Conservation (phyloP, 2,888 invertebrate genomes). For the Blera fallax region DNA sequence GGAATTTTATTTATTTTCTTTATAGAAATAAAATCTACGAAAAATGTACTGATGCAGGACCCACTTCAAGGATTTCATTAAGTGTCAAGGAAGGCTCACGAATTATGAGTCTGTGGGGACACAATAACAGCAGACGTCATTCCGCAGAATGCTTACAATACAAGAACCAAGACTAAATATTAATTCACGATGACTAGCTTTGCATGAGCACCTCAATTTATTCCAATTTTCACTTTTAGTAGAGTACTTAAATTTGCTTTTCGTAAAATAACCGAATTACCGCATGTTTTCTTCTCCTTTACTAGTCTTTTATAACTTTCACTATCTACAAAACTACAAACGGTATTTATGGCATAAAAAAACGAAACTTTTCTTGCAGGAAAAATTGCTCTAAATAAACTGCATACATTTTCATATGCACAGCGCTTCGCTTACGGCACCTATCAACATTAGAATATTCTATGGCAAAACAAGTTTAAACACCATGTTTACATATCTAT, state of each 20-base stretch:
- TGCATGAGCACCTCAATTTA: conserved; percentile 2
- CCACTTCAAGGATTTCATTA: not conserved
- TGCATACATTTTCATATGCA: conserved; percentile 30
- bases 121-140: no score
- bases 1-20: conserved; percentile 36
- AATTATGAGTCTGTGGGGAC: no score
- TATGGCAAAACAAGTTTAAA: not conserved
- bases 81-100: no score
- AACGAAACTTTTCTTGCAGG: conserved; percentile 56
- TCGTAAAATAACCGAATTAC: not conserved
- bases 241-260: not conserved
- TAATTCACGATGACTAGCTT: no score
- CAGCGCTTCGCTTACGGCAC: conserved; percentile 58
- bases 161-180: no score
- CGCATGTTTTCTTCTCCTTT: conserved; percentile 13
- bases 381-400: conserved; percentile 58
- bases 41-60: not conserved
- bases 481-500: conserved; percentile 43
- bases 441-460: conserved; percentile 34
- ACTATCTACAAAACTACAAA: not conserved
- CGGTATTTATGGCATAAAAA: not conserved
- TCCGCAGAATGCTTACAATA: no score
- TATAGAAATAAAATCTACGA: not conserved
- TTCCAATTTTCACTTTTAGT: not conserved
- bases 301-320: not conserved